These are phyloP conservation scores for Mormyrus iriodes DNA, from an alignment of 2,113 vertebrate species.

Conservation along the genomic window DNA sequence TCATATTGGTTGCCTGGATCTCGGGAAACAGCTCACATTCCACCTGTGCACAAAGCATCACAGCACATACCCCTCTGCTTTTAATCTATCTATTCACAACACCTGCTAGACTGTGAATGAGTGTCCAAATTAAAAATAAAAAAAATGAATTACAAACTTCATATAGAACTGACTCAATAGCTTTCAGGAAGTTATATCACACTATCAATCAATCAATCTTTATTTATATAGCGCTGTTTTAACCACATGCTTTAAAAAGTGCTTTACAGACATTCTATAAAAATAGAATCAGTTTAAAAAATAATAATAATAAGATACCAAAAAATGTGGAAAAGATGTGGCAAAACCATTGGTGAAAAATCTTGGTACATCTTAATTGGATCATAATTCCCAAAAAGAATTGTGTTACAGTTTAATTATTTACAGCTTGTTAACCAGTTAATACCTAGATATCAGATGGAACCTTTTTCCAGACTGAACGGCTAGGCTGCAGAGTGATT, in stretches of 20 bases:
- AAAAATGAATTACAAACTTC: background rate
- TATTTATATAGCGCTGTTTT: background rate
- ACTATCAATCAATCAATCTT: background rate
- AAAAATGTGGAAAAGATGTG: too few species aligned
- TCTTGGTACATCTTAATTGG: background rate
- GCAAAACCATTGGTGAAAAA: conserved; percentile 73
- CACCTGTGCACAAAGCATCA: conserved; percentile 61
- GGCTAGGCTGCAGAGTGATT: background rate
- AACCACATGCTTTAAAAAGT: background rate
- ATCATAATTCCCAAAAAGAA: background rate
- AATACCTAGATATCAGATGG: background rate
- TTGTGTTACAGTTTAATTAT: background rate
- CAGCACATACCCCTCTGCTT: background rate
- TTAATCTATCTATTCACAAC: background rate
- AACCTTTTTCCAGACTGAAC: background rate
- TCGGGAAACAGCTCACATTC: conserved; percentile 72
- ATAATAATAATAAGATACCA: background rate
- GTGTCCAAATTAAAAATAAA: background rate
- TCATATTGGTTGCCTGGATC: conserved; percentile 52
- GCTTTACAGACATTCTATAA: background rate
- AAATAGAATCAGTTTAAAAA: background rate
- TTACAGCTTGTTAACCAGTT: background rate
- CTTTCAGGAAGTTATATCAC: background rate
- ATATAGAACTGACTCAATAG: background rate
- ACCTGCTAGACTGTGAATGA: background rate